Evolutionary conservation across 2,888 invertebrate species (phyloP), one percentile per base, ranked within the genome.

Genomic region (Ormyrus nitidulus): DNA sequence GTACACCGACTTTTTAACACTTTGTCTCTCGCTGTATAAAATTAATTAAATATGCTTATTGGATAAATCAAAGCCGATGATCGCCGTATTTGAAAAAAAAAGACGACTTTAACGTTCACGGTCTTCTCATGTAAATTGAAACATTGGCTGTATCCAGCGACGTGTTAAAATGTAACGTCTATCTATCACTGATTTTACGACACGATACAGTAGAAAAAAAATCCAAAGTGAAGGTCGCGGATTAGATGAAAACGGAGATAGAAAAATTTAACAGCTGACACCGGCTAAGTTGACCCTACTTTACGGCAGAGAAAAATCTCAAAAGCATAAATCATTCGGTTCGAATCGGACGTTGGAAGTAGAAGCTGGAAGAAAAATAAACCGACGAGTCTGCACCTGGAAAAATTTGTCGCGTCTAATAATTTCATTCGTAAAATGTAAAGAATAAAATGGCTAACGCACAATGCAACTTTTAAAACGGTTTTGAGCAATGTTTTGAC

Each of bases 231-330:
- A 77, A 64, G 59, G 64, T 54, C 7, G 13, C 66, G 9, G n/a
- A 77, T 34, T 10, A 58, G 44, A 70, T 46, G 53, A 53, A 51
- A n/a, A 54, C n/a, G 64, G 70, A 77, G 49, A 70, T 66, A 73
- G 62, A 48, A 44, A 54, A 66, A 54, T n/a, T 64, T 46, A 44
- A 19, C 53, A 19, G n/a, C 19, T 11, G 10, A 19, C 49, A 58
- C 54, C 48, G 49, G 19, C 3, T 0, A 49, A 64, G 11, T 54
- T 6, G 11, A 9, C 48, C 56, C 19, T 64, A 9, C 8, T 34
- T 5, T 34, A 19, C 11, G 11, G 8, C 2, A 19, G 46, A 58
- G 49, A 74, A 64, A 59, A 70, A 70, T 70, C 2, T 19, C 6
- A 73, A 8, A 64, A 65, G 11, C 49, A 65, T 74, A 58, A 65